These are phyloP conservation scores for Sylvilagus bachmani DNA, from an alignment of 2,113 vertebrate species.

Conservation along the genomic window DNA sequence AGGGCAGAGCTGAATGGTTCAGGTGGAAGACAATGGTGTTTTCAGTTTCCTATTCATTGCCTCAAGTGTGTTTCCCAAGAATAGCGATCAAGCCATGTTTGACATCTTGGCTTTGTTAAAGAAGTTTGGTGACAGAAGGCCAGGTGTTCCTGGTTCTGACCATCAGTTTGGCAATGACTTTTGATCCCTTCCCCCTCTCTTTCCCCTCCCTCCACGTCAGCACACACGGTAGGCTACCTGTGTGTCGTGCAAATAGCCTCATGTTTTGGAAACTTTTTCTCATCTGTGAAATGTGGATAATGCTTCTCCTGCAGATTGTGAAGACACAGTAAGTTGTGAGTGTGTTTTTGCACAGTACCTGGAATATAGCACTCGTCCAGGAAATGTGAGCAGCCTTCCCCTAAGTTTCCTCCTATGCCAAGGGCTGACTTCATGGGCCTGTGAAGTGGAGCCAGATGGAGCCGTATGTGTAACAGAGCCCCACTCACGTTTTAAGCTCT, in stretches of 20 bases:
- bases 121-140: not conserved
- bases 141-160: slow-evolving; percentile 10
- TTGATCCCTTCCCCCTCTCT: not conserved
- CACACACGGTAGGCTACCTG: not conserved
- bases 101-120: slow-evolving; percentile 41
- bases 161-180: not conserved
- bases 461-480: not conserved
- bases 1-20: not conserved
- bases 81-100: not conserved
- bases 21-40: not conserved
- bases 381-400: not conserved
- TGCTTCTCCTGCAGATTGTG: not conserved
- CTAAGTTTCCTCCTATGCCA: not conserved
- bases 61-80: not conserved
- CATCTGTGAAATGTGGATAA: not conserved
- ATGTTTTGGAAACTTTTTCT: not conserved
- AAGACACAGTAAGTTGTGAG: not conserved
- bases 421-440: not conserved
- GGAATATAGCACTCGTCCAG: not conserved
- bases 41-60: not conserved
- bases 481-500: not conserved
- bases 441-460: not conserved
- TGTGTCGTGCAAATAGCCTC: not conserved
- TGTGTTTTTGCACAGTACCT: not conserved
- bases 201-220: not conserved